Conservation (phyloP, 2,888 invertebrate species). For the Eurytoma adleriae region DNA sequence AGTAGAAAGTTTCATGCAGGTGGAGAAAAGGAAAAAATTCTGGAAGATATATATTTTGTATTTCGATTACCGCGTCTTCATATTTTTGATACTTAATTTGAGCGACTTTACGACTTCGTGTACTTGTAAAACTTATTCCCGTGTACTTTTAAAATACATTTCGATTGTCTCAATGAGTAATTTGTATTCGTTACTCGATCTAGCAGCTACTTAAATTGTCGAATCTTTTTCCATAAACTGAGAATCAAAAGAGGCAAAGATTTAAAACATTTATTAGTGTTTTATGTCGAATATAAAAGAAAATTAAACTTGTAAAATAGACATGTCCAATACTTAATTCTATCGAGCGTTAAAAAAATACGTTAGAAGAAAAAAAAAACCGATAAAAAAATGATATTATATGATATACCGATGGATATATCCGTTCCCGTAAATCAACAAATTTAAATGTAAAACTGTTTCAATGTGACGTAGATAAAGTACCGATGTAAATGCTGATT, state of each 20-base stretch:
- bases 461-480: slow-evolving; percentile 50
- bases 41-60: slow-evolving; percentile 23
- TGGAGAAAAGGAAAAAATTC: not conserved
- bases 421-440: slow-evolving; percentile 29
- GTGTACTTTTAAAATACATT: slow-evolving; percentile 18
- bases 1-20: not conserved
- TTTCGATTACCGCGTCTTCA: slow-evolving; percentile 13
- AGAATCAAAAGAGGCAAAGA: slow-evolving; percentile 3
- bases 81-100: slow-evolving; percentile 53
- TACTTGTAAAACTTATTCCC: not conserved
- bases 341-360: slow-evolving; percentile 41
- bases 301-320: slow-evolving; percentile 10
- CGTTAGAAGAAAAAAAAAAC: slow-evolving; percentile 11
- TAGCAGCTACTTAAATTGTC: slow-evolving; percentile 40
- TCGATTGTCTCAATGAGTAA: slow-evolving; percentile 17
- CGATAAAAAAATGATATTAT: slow-evolving; percentile 26
- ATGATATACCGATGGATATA: slow-evolving; percentile 42
- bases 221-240: slow-evolving; percentile 10
- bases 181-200: slow-evolving; percentile 27
- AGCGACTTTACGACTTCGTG: not conserved
- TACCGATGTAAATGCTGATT: slow-evolving; percentile 25
- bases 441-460: slow-evolving; percentile 55
- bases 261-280: slow-evolving; percentile 39
- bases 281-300: slow-evolving; percentile 52
- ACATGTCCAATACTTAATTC: slow-evolving; percentile 39